Conservation (phyloP, 2,113 vertebrate genomes). For the Myotis yumanensis region DNA sequence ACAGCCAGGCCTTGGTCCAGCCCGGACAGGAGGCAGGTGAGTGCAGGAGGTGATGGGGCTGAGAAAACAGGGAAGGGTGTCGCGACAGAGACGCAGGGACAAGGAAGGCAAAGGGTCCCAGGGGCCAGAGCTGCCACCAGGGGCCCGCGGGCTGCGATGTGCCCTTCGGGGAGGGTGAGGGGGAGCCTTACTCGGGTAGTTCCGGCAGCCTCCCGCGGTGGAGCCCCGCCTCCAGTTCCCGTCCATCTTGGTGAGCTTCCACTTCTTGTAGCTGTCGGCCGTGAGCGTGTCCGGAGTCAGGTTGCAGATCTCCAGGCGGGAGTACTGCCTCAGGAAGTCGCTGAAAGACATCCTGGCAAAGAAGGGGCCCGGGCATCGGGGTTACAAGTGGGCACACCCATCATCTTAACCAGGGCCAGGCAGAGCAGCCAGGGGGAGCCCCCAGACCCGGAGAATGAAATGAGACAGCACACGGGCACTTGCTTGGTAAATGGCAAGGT, state of each 20-base stretch:
- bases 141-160: not conserved
- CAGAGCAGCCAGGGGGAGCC: not conserved
- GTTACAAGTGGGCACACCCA: not conserved
- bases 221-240: constrained; percentile 94
- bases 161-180: fast-evolving
- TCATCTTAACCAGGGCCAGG: not conserved
- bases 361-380: fast-evolving
- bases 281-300: constrained; percentile 93
- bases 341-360: constrained; percentile 92
- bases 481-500: fast-evolving
- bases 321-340: constrained; percentile 92
- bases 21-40: not conserved
- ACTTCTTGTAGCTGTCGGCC: constrained; percentile 89
- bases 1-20: not conserved
- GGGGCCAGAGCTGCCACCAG: not conserved
- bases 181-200: constrained; percentile 86
- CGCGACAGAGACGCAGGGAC: not conserved
- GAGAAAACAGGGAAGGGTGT: not conserved
- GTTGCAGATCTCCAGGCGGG: constrained; percentile 95
- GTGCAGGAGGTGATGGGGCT: not conserved
- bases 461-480: fast-evolving
- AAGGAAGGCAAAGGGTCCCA: not conserved
- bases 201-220: constrained; percentile 95
- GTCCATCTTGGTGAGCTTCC: constrained; percentile 92
- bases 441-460: fast-evolving